Base-by-base conservation (phyloP, 2,888 invertebrate genomes). In the Idaea dimidiata region DNA sequence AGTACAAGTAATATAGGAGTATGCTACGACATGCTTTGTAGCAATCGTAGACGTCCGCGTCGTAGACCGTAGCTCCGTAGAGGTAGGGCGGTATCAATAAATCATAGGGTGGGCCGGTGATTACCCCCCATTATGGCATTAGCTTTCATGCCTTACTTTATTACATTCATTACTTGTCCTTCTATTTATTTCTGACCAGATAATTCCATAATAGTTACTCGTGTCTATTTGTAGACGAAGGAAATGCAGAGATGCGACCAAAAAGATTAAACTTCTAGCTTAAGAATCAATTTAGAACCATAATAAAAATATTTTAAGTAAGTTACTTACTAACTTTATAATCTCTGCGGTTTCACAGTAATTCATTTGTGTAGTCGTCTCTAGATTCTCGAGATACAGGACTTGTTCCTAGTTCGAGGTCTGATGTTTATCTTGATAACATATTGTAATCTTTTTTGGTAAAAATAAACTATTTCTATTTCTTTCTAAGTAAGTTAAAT, bases 111-210 rank as follows among this genome's bases (percentile, higher is more conserved):
- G 87, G 87, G 86, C 86, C 76, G 84, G 84, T 85, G 89, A 90
- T 89, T 90, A 87, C 87, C 88, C 81, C 79, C 90, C 88, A 91
- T 91, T 92, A 90, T 85, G 83, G 89, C 84, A 89, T 91, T 91
- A 90, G 88, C 86, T 88, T 87, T 86, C 85, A 84, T 86, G 84
- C 81, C 86, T 89, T 88, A 90, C 91, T 91, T 87, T 85, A 68
- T 68, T 69, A 61, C 62, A 43, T 64, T 54, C 58, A 55, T 54
- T 54, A 54, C 54, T 54, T 16, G 54, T 6, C 54, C 54, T 17
- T 16, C 54, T 55, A 55, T 17, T 55, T 55, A 16, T 55, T 55
- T 55, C 16, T 16, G 16, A 16, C 17, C 16, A 6, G 16, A 54
- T 17, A 3, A 54, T 54, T 54, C 17, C 16, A 16, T 16, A 55